Evolutionary conservation across 2,113 vertebrate species (phyloP).

Genomic region (Equus przewalskii): DNA sequence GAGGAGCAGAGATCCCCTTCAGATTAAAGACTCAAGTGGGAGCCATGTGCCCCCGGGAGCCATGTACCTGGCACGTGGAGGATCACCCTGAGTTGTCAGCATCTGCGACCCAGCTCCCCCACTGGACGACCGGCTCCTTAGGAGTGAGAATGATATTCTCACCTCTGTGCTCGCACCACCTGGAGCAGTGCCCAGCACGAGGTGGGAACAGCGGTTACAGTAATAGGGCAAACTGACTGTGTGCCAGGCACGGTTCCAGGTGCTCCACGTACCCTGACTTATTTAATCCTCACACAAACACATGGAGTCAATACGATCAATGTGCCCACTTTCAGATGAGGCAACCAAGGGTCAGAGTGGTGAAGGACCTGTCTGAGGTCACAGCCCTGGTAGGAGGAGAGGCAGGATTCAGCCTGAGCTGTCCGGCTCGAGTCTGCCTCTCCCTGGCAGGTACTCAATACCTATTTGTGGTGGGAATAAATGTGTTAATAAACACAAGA

Average conservation of each 20-base stretch:
- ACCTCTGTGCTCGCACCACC: neutral
- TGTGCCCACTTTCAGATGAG: neutral
- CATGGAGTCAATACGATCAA: neutral
- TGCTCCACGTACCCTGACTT: neutral
- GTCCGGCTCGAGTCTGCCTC: neutral
- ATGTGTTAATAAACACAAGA: neutral
- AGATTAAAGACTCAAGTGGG: neutral
- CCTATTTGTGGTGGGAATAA: neutral
- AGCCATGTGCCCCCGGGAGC: neutral
- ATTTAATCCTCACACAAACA: neutral
- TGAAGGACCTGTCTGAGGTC: neutral
- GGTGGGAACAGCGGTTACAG: neutral
- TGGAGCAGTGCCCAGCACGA: neutral
- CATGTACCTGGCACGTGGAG: fast-evolving
- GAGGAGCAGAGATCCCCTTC: neutral
- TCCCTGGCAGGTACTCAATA: neutral
- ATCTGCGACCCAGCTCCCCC: neutral
- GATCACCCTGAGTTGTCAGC: neutral
- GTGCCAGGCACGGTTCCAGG: neutral
- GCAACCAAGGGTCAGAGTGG: neutral
- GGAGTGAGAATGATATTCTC: neutral
- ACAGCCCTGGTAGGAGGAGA: neutral
- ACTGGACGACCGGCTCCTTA: neutral
- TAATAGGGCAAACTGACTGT: too few species aligned
- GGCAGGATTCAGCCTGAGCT: neutral